A percentile compares a stretch with the other conserved stretches of the same genome.
These are phyloP conservation scores for Gobionotothen gibberifrons DNA, from an alignment of 2,797 vertebrate genomes.

Conservation along the genomic window DNA sequence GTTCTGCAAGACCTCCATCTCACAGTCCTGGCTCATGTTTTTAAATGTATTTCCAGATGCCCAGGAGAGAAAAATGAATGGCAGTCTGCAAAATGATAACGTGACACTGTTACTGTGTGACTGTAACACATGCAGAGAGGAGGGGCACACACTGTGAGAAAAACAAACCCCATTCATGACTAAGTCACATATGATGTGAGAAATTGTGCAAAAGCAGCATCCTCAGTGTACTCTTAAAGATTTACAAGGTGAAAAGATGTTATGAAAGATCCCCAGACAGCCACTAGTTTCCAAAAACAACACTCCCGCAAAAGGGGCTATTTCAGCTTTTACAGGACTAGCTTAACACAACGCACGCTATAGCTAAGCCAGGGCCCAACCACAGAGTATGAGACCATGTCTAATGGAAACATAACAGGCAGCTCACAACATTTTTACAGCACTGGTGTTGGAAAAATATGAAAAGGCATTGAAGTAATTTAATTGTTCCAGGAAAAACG, in stretches of 20 bases:
- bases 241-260: slow-evolving; percentile 33
- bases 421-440: slow-evolving; percentile 7
- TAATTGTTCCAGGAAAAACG: neutral
- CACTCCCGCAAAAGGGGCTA: slow-evolving; percentile 1
- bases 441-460: neutral
- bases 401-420: slow-evolving; percentile 3
- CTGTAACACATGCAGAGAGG: neutral
- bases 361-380: neutral
- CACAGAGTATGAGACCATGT: slow-evolving; percentile 10
- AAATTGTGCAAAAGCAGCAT: slow-evolving; percentile 4
- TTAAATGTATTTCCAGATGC: slow-evolving; percentile 64
- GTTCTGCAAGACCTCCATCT: slow-evolving; percentile 36
- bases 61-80: slow-evolving; percentile 22
- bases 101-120: slow-evolving; percentile 19
- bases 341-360: slow-evolving; percentile 8
- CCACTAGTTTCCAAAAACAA: slow-evolving; percentile 34
- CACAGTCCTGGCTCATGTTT: slow-evolving; percentile 35
- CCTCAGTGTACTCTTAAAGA: neutral
- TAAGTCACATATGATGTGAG: neutral
- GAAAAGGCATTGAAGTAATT: neutral
- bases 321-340: slow-evolving; percentile 33
- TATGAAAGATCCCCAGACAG: slow-evolving; percentile 28
- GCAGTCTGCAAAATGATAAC: slow-evolving; percentile 23
- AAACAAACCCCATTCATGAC: neutral
- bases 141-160: neutral